Percentiles rank a stretch among this genome's conserved stretches.
These are phyloP conservation scores for Aspiorhynchus laticeps DNA, from an alignment of 2,113 vertebrate genomes.

Conservation along the genomic window DNA sequence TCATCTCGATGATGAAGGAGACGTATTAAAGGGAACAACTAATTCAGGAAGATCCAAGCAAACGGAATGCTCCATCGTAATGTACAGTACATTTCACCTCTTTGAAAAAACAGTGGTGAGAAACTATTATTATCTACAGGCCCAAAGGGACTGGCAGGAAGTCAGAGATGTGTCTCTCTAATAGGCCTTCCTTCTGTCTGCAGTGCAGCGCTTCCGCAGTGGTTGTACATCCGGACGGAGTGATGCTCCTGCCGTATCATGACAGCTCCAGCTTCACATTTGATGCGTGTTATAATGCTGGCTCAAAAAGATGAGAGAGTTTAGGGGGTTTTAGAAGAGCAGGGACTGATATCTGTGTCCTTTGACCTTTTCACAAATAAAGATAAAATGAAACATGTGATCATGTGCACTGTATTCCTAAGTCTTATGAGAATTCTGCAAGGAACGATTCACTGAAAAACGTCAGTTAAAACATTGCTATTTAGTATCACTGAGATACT, in stretches of 20 bases:
- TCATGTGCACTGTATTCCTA: no score
- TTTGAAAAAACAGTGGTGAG: not conserved
- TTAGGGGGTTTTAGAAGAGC: not conserved
- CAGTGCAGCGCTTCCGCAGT: not conserved
- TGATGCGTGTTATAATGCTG: not conserved
- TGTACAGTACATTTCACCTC: not conserved
- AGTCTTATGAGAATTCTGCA: no score
- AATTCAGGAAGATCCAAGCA: constrained; percentile 19
- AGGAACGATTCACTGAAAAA: no score
- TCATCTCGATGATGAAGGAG: not conserved
- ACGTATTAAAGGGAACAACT: not conserved
- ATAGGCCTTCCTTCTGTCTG: constrained; percentile 11
- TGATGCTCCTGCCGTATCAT: not conserved
- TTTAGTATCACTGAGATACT: no score
- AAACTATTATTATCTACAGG: constrained; percentile 32
- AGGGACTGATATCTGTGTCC: not conserved
- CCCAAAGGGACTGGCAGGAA: constrained; percentile 23
- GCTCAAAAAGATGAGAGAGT: not conserved
- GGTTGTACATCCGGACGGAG: not conserved
- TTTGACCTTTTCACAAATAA: not conserved
- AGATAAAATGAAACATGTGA: no score
- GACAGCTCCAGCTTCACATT: constrained; percentile 3
- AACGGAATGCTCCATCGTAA: not conserved
- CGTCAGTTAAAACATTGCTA: no score
- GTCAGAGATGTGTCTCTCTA: constrained; percentile 22